A percentile compares a stretch with the other conserved stretches of the same genome.
phyloP scores from a whole-genome alignment of 2,797 vertebrate genomes.

The Phoebastria nigripes region DNA sequence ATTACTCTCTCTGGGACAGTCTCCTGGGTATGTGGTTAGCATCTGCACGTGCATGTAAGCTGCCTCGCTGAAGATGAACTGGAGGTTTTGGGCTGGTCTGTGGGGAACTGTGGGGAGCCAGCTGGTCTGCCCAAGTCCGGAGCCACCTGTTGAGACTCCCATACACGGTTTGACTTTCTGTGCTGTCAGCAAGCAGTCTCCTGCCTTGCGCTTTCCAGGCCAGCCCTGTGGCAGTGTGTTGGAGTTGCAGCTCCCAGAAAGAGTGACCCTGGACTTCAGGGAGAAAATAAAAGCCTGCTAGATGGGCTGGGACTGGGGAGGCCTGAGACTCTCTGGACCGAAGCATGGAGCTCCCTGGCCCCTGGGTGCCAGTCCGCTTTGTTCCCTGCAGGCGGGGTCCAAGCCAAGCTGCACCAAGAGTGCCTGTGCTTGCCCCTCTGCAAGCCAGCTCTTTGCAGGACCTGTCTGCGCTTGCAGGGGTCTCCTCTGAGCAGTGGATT shows the following conservation, averaged over 20 bases:
- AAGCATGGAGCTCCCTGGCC: background rate
- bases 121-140: background rate
- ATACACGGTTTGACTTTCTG: background rate
- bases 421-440: background rate
- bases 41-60: background rate
- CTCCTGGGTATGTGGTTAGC: background rate
- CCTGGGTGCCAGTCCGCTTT: background rate
- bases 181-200: background rate
- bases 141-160: background rate
- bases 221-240: background rate
- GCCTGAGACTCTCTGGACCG: background rate
- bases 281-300: background rate
- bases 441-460: background rate
- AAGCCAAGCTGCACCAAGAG: background rate
- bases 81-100: background rate
- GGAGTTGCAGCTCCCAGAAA: background rate
- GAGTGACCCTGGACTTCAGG: background rate
- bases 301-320: background rate
- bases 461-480: rapidly evolving
- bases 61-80: background rate
- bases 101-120: background rate
- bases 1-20: background rate
- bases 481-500: background rate
- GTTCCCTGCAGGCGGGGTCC: rapidly evolving
- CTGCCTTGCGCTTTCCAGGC: background rate